Conservation (phyloP, 2,113 vertebrate genomes). For the Ginglymostoma cirratum region DNA sequence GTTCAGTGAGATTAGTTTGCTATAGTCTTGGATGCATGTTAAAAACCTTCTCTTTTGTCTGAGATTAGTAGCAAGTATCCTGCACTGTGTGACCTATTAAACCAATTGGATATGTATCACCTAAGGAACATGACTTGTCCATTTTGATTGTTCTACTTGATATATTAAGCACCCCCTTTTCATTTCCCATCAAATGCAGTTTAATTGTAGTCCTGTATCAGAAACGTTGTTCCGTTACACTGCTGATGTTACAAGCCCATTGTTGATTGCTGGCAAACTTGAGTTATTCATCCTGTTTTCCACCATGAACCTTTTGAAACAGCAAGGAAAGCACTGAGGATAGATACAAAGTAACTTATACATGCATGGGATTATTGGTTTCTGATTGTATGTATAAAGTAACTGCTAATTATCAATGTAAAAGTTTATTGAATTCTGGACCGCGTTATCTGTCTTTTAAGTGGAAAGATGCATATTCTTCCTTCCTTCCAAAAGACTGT, state of each 20-base stretch:
- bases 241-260: background rate
- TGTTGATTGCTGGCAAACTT: background rate
- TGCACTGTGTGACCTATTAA: background rate
- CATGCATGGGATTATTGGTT: background rate
- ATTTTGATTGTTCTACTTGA: background rate
- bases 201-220: background rate
- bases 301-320: background rate
- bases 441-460: background rate
- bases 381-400: background rate
- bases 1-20: background rate
- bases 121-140: background rate
- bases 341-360: background rate
- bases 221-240: background rate
- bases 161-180: background rate
- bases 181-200: background rate
- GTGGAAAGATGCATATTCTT: background rate
- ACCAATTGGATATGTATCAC: background rate
- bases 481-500: background rate
- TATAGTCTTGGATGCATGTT: background rate
- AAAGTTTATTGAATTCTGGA: background rate
- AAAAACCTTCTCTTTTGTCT: background rate
- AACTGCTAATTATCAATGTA: background rate
- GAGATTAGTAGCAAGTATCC: background rate
- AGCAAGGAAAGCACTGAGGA: background rate
- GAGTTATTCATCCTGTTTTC: background rate